phyloP scores from a whole-genome alignment of 2,113 vertebrate species.

The Hippocampus barbouri region DNA sequence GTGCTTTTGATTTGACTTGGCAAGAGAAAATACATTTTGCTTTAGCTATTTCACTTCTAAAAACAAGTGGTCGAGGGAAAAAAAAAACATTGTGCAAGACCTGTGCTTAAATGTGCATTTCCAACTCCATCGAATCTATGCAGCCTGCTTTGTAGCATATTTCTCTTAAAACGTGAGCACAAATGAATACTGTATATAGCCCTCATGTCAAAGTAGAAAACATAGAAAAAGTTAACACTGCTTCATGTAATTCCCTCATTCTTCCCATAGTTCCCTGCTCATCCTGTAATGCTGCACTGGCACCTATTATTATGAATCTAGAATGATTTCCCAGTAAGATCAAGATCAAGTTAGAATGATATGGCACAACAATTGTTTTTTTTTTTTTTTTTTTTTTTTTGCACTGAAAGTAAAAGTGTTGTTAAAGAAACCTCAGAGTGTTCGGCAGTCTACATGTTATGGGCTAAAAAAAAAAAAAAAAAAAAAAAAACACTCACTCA shows the following conservation, averaged over 20 bases:
- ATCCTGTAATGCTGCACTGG: conserved; percentile 68
- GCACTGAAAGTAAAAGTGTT: conserved; percentile 73
- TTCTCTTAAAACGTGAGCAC: conserved; percentile 50
- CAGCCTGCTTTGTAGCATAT: conserved; percentile 42
- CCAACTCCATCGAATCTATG: conserved; percentile 38
- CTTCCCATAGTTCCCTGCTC: conserved; percentile 64
- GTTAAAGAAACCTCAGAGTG: conserved; percentile 79
- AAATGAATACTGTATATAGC: conserved; percentile 57
- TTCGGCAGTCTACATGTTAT: conserved; percentile 24
- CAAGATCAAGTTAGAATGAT: conserved; percentile 67
- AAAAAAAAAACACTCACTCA: neutral
- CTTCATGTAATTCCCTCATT: conserved; percentile 56
- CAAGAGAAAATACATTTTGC: conserved; percentile 25
- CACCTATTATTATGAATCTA: conserved; percentile 39
- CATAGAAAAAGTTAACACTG: conserved; percentile 57
- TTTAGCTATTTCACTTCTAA: conserved; percentile 34
- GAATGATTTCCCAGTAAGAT: conserved; percentile 62
- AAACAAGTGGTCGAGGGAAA: conserved; percentile 56
- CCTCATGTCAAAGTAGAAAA: conserved; percentile 54
- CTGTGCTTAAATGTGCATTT: conserved; percentile 62
- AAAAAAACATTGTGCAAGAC: conserved; percentile 64
- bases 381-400: conserved; percentile 51
- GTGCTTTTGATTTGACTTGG: conserved; percentile 46
- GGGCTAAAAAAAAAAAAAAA: conserved; percentile 2
- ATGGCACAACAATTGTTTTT: conserved; percentile 53